Evolutionary conservation across 2,113 vertebrate species (phyloP).

Genomic region (Larimichthys crocea): DNA sequence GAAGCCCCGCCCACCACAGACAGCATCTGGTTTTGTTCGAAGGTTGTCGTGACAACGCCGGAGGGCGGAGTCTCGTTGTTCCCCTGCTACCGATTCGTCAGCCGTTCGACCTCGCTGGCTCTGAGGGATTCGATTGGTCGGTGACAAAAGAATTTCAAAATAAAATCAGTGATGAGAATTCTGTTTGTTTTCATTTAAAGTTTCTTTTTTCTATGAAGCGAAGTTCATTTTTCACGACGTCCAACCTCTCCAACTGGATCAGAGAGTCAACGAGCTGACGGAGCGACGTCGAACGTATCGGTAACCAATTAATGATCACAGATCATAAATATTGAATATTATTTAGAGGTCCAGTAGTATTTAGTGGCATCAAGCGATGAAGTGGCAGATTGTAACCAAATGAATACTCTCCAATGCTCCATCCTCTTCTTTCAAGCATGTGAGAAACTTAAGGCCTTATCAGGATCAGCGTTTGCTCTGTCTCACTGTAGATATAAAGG

Average conservation of each 20-base stretch:
- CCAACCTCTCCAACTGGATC: background rate
- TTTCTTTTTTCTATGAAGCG: background rate
- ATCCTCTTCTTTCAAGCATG: too few species aligned
- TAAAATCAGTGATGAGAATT: too few species aligned
- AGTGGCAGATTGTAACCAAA: too few species aligned
- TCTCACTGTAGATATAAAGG: too few species aligned
- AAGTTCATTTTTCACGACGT: background rate
- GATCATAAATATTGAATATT: too few species aligned
- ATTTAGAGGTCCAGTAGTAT: too few species aligned
- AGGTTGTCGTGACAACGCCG: background rate
- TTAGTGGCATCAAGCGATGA: too few species aligned
- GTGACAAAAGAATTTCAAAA: background rate
- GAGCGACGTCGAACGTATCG: background rate
- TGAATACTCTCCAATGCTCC: too few species aligned
- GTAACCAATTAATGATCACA: background rate
- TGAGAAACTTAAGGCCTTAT: too few species aligned
- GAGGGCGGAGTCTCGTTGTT: background rate
- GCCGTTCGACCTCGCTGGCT: background rate
- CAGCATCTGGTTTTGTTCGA: background rate
- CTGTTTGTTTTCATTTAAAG: background rate
- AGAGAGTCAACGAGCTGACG: background rate
- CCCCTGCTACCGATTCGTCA: background rate
- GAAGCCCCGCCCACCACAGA: background rate
- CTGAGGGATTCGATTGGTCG: conserved; percentile 1
- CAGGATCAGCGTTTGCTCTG: too few species aligned